Base-by-base conservation (phyloP, 2,888 invertebrate species). In the Ormyrus rosae region DNA sequence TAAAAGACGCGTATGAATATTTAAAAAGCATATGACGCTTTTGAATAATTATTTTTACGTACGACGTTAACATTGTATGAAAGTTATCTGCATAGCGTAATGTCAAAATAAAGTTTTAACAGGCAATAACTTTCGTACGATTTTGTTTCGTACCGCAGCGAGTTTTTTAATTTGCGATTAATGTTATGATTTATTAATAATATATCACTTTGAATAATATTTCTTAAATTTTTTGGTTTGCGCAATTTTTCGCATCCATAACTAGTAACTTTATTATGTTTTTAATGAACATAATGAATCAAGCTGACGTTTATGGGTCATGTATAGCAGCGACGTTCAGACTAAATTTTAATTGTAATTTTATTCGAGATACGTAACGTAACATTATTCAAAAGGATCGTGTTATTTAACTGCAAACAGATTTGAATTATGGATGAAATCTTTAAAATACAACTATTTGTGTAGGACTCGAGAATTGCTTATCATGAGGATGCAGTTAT, bases 271-370 rank as follows among this genome's bases (percentile, higher is more conserved):
- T 74, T 50, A 65, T 55, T 65, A 50, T 19, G 8, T 50, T 19
- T 65, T 74, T 48, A 55, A 74, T 50, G 50, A 65, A 65, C 53
- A 6, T 34, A 48, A 73, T 74, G 50, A 65, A 74, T 74, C 73
- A 74, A 58, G n/a, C 11, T 48, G 65, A 65, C 73, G 8, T 74
- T 65, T 74, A 65, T 34, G 46, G 55, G 46, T 65, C 65, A 19
- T 63, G 72, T 19, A 51, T 13, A 73, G 46, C 34, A 34, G 19
- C 55, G 48, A 48, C 34, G 56, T 55, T 73, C 19, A 6, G 7
- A n/a, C 7, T 13, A 48, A 65, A 65, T 10, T 65, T 74, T 11
- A 65, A 65, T 64, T 13, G 2, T 13, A 46, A 63, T 55, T 64
- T 55, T 73, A 64, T 73, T 56, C 61, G 45, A 11, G 9, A 45